A percentile compares a stretch with the other conserved stretches of the same genome.
These are phyloP conservation scores for Sylvicapra grimmia DNA, from an alignment of 2,113 vertebrate species.

Conservation along the genomic window DNA sequence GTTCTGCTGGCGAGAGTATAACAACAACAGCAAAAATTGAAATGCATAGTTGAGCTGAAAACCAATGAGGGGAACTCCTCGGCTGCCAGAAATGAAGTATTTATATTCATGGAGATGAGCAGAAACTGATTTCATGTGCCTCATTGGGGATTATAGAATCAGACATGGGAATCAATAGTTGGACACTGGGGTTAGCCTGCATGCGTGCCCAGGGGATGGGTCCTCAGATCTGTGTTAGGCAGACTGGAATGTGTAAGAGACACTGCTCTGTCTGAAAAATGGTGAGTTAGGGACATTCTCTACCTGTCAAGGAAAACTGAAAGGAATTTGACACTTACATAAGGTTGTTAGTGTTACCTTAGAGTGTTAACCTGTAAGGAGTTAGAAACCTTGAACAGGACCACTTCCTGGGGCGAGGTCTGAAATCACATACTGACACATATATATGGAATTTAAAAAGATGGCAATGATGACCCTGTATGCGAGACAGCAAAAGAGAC, in stretches of 20 bases:
- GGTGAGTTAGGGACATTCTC: background rate
- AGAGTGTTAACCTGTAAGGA: background rate
- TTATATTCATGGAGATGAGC: background rate
- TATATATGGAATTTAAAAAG: too few relatives aligned
- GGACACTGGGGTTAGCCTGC: background rate
- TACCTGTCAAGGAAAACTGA: background rate
- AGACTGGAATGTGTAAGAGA: background rate
- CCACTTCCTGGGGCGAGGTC: background rate
- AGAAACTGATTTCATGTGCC: background rate
- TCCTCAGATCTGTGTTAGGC: background rate
- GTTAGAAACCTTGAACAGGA: background rate
- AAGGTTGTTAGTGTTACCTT: background rate
- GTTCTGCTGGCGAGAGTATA: background rate
- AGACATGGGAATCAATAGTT: background rate
- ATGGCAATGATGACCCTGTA: too few relatives aligned
- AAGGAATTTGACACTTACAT: background rate
- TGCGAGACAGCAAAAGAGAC: too few relatives aligned
- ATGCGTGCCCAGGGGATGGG: background rate
- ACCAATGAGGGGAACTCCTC: background rate
- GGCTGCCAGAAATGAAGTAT: background rate
- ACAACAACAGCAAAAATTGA: conserved; percentile 2
- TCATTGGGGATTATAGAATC: background rate
- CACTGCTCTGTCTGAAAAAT: background rate
- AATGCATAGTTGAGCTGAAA: background rate
- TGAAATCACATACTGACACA: background rate